Evolutionary conservation across 2,113 vertebrate genomes (phyloP).

Genomic region (Eubucco bourcierii): DNA sequence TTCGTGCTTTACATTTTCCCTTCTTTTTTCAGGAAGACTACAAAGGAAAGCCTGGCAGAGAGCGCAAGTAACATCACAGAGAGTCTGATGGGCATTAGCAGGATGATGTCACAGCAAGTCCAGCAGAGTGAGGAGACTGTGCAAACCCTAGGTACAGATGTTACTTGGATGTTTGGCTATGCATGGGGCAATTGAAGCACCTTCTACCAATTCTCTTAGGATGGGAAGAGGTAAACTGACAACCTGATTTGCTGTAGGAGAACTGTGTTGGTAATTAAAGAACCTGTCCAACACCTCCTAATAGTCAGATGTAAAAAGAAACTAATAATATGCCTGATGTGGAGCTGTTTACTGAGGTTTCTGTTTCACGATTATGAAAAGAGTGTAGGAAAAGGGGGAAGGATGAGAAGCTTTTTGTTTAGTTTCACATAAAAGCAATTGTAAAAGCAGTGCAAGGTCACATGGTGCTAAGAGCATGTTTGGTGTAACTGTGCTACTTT

Average conservation of each 20-base stretch:
- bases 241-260: background rate
- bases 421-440: background rate
- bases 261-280: rapidly evolving
- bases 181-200: background rate
- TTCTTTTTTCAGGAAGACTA: slow-evolving; percentile 78
- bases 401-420: background rate
- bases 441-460: background rate
- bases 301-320: background rate
- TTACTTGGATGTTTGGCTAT: background rate
- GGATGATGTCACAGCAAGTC: slow-evolving; percentile 97
- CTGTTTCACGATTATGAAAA: background rate
- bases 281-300: background rate
- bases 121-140: slow-evolving; percentile 92
- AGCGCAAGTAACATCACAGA: slow-evolving; percentile 90
- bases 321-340: background rate
- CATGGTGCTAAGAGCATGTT: rapidly evolving
- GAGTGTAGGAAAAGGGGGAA: background rate
- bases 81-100: slow-evolving; percentile 94
- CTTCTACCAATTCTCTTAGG: background rate
- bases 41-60: slow-evolving; percentile 90
- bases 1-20: background rate
- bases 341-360: background rate
- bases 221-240: background rate
- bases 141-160: slow-evolving; percentile 82
- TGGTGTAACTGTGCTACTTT: background rate